These are phyloP conservation scores for Rhadinocentrus ornatus DNA, from an alignment of 2,797 vertebrate genomes.

Conservation along the genomic window DNA sequence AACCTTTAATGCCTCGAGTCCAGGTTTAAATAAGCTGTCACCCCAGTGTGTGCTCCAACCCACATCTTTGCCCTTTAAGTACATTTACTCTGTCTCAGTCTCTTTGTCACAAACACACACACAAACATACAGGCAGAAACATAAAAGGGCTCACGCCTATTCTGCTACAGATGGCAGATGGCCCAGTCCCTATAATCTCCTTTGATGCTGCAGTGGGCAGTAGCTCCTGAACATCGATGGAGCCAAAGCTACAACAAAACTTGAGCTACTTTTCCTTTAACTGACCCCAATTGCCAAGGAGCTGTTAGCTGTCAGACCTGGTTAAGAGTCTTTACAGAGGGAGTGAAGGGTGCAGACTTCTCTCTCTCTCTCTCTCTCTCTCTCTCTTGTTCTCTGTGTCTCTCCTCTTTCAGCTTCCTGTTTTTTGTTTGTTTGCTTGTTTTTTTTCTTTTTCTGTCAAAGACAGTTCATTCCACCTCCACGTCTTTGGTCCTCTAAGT, in stretches of 20 bases:
- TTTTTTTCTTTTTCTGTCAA: slow-evolving; percentile 53
- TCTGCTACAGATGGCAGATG: slow-evolving; percentile 83
- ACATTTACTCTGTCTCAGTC: slow-evolving; percentile 52
- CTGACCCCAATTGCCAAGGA: slow-evolving; percentile 85
- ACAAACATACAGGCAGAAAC: slow-evolving; percentile 72
- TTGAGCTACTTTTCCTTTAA: slow-evolving; percentile 87
- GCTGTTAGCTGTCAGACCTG: slow-evolving; percentile 85
- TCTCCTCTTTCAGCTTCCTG: slow-evolving; percentile 64
- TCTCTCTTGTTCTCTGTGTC: slow-evolving; percentile 32
- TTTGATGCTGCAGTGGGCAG: slow-evolving; percentile 86
- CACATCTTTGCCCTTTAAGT: slow-evolving; percentile 60
- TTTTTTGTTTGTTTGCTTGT: slow-evolving; percentile 48
- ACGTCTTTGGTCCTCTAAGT: slow-evolving; percentile 50
- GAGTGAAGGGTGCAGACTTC: slow-evolving; percentile 80
- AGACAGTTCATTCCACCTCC: slow-evolving; percentile 64
- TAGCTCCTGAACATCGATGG: slow-evolving; percentile 83
- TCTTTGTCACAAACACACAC: slow-evolving; percentile 50
- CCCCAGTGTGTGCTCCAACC: slow-evolving; percentile 37
- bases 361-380: slow-evolving; percentile 24
- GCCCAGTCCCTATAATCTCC: slow-evolving; percentile 84
- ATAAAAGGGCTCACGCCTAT: slow-evolving; percentile 81
- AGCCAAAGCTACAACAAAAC: slow-evolving; percentile 84
- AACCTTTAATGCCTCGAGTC: slow-evolving; percentile 55
- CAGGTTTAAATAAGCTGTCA: slow-evolving; percentile 45
- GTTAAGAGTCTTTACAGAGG: slow-evolving; percentile 81